Evolutionary conservation across 2,113 vertebrate genomes (phyloP).

Genomic region (Datnioides undecimradiatus): DNA sequence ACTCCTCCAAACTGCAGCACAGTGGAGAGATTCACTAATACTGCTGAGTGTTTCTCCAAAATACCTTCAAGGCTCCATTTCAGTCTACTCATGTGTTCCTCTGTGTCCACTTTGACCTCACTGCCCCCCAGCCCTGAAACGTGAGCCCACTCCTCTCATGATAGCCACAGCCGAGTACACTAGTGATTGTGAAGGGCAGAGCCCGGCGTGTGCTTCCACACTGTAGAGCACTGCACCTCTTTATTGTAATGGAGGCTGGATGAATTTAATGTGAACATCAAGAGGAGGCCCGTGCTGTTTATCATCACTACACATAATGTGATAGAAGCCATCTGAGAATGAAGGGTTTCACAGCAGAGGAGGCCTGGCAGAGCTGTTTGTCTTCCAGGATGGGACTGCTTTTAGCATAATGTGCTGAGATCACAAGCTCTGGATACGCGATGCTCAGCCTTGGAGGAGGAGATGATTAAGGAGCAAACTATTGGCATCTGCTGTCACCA

Average conservation of each 20-base stretch:
- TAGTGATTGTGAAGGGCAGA: not conserved
- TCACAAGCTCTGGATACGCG: not conserved
- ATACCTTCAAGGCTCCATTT: not conserved
- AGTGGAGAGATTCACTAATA: not conserved
- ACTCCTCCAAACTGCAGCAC: not conserved
- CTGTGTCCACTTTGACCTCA: not conserved
- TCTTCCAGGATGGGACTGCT: not conserved
- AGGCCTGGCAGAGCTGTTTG: not conserved
- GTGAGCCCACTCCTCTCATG: constrained; percentile 29
- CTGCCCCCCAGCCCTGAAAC: not conserved
- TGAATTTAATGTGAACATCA: constrained; percentile 15
- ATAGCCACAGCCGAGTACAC: not conserved
- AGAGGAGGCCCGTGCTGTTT: not conserved
- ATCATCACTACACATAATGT: not conserved
- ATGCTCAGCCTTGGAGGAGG: constrained; percentile 8
- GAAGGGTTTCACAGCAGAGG: not conserved
- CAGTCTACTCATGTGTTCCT: not conserved
- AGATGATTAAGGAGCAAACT: constrained; percentile 20
- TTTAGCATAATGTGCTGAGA: constrained; percentile 6
- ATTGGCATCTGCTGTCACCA: constrained; percentile 1
- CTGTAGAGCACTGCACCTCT: not conserved
- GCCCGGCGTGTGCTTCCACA: not conserved
- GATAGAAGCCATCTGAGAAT: constrained; percentile 13
- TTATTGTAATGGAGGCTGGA: not conserved
- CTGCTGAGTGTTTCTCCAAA: not conserved